Evolutionary conservation across 1,140 invertebrate species (phyloP).

Genomic region (Hormaphis cornu): DNA sequence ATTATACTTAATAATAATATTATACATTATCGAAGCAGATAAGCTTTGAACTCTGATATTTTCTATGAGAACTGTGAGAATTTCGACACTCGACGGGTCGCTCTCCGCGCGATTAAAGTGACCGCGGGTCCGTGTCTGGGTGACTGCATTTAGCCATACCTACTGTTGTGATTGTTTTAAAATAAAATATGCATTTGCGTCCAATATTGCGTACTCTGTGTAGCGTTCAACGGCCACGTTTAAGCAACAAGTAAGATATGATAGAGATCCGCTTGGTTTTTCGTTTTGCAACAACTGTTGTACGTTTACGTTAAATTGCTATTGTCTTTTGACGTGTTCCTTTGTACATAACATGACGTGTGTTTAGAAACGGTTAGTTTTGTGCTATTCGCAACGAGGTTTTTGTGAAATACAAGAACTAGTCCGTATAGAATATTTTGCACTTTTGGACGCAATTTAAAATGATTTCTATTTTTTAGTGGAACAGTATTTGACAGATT

Average conservation of each 20-base stretch:
- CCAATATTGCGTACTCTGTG: background rate
- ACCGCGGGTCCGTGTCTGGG: too few species aligned
- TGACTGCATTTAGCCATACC: background rate
- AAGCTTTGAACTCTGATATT: conserved; percentile 1
- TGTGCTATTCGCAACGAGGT: too few species aligned
- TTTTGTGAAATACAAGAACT: too few species aligned
- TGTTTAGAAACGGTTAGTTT: too few species aligned
- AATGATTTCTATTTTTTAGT: too few species aligned
- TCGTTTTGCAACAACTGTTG: background rate
- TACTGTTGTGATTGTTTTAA: background rate
- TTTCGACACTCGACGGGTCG: too few species aligned
- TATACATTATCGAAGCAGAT: background rate
- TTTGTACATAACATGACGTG: too few species aligned
- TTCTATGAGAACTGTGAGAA: background rate
- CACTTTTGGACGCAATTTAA: too few species aligned
- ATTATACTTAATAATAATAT: background rate
- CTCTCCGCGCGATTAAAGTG: background rate
- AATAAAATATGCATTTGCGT: conserved; percentile 7
- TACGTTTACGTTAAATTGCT: too few species aligned
- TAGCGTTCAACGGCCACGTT: background rate
- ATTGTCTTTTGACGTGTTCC: too few species aligned
- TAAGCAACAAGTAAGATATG: conserved; percentile 18
- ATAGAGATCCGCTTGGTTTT: background rate
- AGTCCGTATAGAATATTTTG: too few species aligned
- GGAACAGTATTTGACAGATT: too few species aligned